Evolutionary conservation across 2,113 vertebrate species (phyloP), one percentile per base, ranked within the genome.

Genomic region (Larimichthys crocea): DNA sequence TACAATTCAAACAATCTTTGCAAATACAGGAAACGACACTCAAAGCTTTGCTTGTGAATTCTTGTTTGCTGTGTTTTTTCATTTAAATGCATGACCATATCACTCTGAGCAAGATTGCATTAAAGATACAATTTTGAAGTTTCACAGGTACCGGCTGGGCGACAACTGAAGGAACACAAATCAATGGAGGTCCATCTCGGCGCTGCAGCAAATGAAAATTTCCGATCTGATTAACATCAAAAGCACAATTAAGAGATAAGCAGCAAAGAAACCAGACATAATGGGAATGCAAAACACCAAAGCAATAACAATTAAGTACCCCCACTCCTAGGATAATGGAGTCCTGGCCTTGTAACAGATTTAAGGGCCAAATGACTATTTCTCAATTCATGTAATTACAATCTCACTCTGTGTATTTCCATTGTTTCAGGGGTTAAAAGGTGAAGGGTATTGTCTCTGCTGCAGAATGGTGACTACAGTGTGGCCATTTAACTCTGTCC

Each of bases 171-270:
- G 49, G 63, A 83, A 79, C 74, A 77, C 60, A 59, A 82, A 86
- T 94, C 82, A 88, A 77, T 85, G 60, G 79, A 63, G 53, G 91
- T 88, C 70, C 88, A 73, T 94, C 87, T 82, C 29, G 31, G 29
- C 59, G 11, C 55, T 80, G 74, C n/a, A 31, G 67, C 73, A 88
- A 95, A 94, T 80, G 82, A 89, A 94, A 92, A 89, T 87, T 84
- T 93, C 84, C 76, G 67, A 93, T 92, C 65, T 31, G 89, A 93
- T 80, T 88, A 89, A 76, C 80, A 94, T 91, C 83, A 90, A 89
- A 91, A 93, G 85, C 82, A 93, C 92, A 91, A 94, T 94, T 94
- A 94, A 87, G 74, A 88, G 89, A 94, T 93, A 92, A 91, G 84
- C 85, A 73, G 86, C 74, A 91, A 85, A 87, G 79, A 94, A 94